Evolutionary conservation across 2,888 invertebrate genomes (phyloP), one percentile per base, ranked within the genome.

Genomic region (Limnephilus marmoratus): DNA sequence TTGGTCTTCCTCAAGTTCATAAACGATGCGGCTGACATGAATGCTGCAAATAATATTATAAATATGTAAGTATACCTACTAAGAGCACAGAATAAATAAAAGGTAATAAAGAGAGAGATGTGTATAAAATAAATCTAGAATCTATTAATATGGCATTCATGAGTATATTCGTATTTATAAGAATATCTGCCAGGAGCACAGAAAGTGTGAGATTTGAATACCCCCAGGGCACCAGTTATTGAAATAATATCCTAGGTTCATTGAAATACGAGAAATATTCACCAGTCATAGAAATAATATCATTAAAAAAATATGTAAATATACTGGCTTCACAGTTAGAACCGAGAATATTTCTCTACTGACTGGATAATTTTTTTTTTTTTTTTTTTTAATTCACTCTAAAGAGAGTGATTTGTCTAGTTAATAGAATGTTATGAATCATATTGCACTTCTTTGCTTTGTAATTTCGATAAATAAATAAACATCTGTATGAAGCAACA

Each of bases 21-120:
- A 94, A 96, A 97, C 0, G 96, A 95, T 7, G 96, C 95, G 81
- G 96, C 96, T 68, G 96, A 96, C 96, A 97, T 96, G 94, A 97
- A 97, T 2, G 96, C 97, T 97, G 95, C 90, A 95, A 95, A 92
- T 34, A 68, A 68, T 5, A 18, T 18, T 7, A 68, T 24, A 24
- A 24, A 68, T 68, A 24, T 9, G 24, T 24, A 24, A 31, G 31
- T 31, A 31, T 31, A 3, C 1, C 18, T 68, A 53, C 53, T 15
- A 68, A 24, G 11, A n/a, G 24, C 24, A 9, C 68, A 68, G 68
- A 68, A 68, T 68, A 68, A n/a, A 53, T 53, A 53, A 15, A 15
- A 53, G 18, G 53, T 9, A 68, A 68, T 24, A 68, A 68, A n/a
- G 9, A 68, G 18, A 7, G 2, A 24, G 5, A 24, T 24, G 3